These are phyloP conservation scores for Drosophila flavopinicola DNA, from an alignment of 2,888 invertebrate species.

Conservation along the genomic window DNA sequence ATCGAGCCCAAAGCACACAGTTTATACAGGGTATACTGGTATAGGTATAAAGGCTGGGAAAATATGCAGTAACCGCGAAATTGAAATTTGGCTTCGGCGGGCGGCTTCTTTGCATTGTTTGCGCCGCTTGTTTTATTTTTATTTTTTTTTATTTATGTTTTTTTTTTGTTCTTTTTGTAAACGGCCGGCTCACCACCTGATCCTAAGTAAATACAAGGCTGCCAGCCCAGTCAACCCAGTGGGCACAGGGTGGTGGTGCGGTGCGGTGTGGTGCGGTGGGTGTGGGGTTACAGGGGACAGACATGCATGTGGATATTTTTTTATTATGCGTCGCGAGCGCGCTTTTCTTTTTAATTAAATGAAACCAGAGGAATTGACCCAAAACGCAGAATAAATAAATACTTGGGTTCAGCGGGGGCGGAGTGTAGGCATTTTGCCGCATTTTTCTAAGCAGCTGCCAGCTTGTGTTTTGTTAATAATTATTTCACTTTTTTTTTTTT, in stretches of 20 bases:
- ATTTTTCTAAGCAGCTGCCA: conserved; percentile 51
- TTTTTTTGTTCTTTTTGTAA: conserved; percentile 14
- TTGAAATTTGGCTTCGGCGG: conserved; percentile 72
- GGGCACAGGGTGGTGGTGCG: neutral
- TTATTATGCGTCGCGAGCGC: conserved; percentile 65
- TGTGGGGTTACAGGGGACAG: conserved; percentile 11
- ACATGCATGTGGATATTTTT: conserved; percentile 69
- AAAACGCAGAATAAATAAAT: conserved; percentile 80
- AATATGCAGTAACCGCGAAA: conserved; percentile 81
- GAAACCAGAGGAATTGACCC: conserved; percentile 84
- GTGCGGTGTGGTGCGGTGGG: too few relatives aligned
- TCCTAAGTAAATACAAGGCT: conserved; percentile 81
- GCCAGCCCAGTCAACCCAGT: conserved; percentile 7
- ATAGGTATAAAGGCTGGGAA: conserved; percentile 61
- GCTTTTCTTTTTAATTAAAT: conserved; percentile 83
- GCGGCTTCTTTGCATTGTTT: conserved; percentile 78
- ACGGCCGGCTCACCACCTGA: conserved; percentile 78
- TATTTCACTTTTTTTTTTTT: conserved; percentile 69
- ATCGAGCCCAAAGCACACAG: neutral
- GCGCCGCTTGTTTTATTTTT: conserved; percentile 18
- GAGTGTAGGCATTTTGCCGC: conserved; percentile 11
- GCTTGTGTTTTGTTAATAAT: conserved; percentile 73
- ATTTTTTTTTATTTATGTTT: conserved; percentile 6
- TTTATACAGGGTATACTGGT: conserved; percentile 32
- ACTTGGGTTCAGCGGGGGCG: conserved; percentile 16